Evolutionary conservation across 1,140 invertebrate genomes (phyloP).

Genomic region (Bactericera cockerelli): DNA sequence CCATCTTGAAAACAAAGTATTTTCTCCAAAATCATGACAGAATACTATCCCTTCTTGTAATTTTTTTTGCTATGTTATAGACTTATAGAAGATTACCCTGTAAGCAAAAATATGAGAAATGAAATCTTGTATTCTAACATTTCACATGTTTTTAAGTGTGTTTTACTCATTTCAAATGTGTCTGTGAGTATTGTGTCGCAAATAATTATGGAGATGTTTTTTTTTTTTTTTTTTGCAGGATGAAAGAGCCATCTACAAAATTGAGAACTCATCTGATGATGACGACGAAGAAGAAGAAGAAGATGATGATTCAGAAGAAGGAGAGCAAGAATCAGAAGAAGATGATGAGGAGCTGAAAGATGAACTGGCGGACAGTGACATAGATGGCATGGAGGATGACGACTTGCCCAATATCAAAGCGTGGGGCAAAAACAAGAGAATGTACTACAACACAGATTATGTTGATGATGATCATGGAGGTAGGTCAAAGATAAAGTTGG

Average conservation of each 20-base stretch:
- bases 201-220: too few relatives aligned
- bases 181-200: not conserved
- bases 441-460: slow-evolving; percentile 75
- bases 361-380: slow-evolving; percentile 42
- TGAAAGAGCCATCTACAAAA: not conserved
- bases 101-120: too few relatives aligned
- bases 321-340: slow-evolving; percentile 27
- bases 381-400: slow-evolving; percentile 42
- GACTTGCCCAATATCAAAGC: slow-evolving; percentile 60
- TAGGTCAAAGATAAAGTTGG: too few relatives aligned
- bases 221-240: not conserved
- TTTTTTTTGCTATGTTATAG: too few relatives aligned
- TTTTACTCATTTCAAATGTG: not conserved
- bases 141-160: not conserved
- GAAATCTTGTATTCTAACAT: not conserved
- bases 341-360: slow-evolving; percentile 28
- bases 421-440: slow-evolving; percentile 66
- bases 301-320: slow-evolving; percentile 36
- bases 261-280: slow-evolving; percentile 17
- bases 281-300: slow-evolving; percentile 32
- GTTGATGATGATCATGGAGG: slow-evolving; percentile 70
- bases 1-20: too few relatives aligned
- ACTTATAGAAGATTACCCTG: too few relatives aligned
- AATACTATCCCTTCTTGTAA: too few relatives aligned
- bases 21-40: too few relatives aligned